Evolutionary conservation across 2,797 vertebrate species (phyloP).

Genomic region (Sebastes kiyomatsui): DNA sequence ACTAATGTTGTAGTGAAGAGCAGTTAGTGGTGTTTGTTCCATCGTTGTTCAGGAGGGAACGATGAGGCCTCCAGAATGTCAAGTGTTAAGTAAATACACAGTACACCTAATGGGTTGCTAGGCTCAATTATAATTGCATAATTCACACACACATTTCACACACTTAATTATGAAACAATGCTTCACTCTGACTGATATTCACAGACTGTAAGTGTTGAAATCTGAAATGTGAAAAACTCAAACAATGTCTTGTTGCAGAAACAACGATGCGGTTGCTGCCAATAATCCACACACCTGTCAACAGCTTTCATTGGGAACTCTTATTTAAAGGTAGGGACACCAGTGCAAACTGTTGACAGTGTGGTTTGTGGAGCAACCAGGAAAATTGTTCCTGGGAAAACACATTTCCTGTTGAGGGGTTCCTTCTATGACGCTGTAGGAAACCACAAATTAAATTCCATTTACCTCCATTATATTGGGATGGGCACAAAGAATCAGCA

Average conservation of each 20-base stretch:
- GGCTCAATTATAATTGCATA: constrained; percentile 15
- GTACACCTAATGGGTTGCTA: constrained; percentile 1
- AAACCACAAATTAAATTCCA: not conserved
- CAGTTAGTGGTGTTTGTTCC: not conserved
- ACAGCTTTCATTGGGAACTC: not conserved
- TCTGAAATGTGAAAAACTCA: not conserved
- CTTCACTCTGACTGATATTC: not conserved
- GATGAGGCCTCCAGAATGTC: not conserved
- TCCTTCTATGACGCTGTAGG: not conserved
- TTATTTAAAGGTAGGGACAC: not conserved
- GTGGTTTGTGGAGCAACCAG: not conserved
- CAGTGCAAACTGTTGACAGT: not conserved
- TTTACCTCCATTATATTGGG: not conserved
- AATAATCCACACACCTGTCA: not conserved
- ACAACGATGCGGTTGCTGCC: not conserved
- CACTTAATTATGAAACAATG: constrained; percentile 13
- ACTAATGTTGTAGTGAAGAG: not conserved
- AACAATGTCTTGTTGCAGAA: not conserved
- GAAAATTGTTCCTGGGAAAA: not conserved
- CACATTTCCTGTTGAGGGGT: not conserved
- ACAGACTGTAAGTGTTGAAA: not conserved
- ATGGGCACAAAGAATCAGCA: not conserved
- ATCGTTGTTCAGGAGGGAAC: not conserved
- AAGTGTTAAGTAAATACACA: constrained; percentile 24
- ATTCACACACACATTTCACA: constrained; percentile 14